A percentile compares a stretch with the other conserved stretches of the same genome.
Conservation (phyloP, 2,113 vertebrate species). For the Myotis lucifugus region DNA sequence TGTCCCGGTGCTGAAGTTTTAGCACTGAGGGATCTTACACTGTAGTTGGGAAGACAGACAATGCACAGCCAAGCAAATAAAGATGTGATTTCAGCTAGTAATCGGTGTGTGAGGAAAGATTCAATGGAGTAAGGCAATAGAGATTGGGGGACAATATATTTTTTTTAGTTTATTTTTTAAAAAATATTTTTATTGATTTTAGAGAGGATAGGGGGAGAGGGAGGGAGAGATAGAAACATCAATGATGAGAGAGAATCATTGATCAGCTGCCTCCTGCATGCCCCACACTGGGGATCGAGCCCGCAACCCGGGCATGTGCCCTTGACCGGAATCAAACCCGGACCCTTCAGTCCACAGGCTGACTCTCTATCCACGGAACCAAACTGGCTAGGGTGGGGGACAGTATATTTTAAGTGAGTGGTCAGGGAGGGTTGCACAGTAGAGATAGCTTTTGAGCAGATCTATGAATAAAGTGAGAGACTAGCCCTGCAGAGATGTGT, state of each 20-base stretch:
- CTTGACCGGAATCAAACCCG: too few species aligned
- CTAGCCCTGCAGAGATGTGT: neutral
- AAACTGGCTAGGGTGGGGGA: neutral
- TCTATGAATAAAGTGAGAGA: neutral
- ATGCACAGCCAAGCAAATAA: neutral
- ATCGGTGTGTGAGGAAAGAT: neutral
- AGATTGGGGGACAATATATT: neutral
- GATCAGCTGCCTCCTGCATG: too few species aligned
- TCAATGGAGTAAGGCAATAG: accelerated
- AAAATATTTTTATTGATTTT: too few species aligned
- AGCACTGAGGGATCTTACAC: neutral
- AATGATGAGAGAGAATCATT: too few species aligned
- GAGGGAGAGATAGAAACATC: too few species aligned
- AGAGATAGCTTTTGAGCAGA: neutral
- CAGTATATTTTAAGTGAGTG: neutral
- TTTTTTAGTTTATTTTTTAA: too few species aligned
- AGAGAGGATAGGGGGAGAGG: too few species aligned
- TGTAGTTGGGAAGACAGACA: neutral
- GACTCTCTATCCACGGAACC: too few species aligned
- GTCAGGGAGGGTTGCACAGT: neutral
- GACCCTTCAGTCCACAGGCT: too few species aligned
- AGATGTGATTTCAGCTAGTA: neutral
- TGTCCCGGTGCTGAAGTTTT: neutral
- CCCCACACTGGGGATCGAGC: too few species aligned
- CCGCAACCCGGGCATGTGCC: too few species aligned